Evolutionary conservation across 2,888 invertebrate genomes (phyloP).

Genomic region (Lasiommata megera): DNA sequence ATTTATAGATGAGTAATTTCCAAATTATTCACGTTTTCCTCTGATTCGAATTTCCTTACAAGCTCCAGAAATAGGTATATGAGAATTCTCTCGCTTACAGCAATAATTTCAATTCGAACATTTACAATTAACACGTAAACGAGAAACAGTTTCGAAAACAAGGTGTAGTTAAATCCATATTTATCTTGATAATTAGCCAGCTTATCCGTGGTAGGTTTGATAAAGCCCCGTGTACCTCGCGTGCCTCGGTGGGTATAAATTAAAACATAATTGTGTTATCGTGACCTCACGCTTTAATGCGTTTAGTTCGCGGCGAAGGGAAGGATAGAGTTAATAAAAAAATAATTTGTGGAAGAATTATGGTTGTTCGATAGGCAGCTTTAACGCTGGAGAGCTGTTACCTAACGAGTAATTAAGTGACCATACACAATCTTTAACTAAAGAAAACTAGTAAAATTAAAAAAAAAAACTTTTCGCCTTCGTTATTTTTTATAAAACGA

Average conservation of each 20-base stretch:
- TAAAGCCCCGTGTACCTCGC: constrained; percentile 74
- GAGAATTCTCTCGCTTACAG: constrained; percentile 1
- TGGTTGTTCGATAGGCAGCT: constrained; percentile 5
- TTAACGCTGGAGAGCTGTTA: background rate
- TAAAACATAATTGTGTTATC: constrained; percentile 81
- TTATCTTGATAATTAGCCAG: constrained; percentile 80
- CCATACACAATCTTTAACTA: no score
- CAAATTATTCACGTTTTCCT: background rate
- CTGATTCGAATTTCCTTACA: background rate
- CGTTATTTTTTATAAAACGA: no score
- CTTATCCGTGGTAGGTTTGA: constrained; percentile 67
- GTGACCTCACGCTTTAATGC: constrained; percentile 75
- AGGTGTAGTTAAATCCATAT: constrained; percentile 72
- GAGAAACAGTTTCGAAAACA: constrained; percentile 60
- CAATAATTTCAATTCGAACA: constrained; percentile 24
- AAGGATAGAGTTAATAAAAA: constrained; percentile 45
- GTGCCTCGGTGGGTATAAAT: constrained; percentile 77
- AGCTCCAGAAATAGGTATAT: background rate
- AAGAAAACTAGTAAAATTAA: no score
- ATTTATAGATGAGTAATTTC: no score
- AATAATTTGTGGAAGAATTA: constrained; percentile 16
- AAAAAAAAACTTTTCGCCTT: no score
- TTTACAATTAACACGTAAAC: constrained; percentile 49
- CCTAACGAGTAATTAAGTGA: no score
- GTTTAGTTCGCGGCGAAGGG: constrained; percentile 54